Base-by-base conservation (phyloP, 2,888 invertebrate genomes). In the Drosophila subsilvestris region DNA sequence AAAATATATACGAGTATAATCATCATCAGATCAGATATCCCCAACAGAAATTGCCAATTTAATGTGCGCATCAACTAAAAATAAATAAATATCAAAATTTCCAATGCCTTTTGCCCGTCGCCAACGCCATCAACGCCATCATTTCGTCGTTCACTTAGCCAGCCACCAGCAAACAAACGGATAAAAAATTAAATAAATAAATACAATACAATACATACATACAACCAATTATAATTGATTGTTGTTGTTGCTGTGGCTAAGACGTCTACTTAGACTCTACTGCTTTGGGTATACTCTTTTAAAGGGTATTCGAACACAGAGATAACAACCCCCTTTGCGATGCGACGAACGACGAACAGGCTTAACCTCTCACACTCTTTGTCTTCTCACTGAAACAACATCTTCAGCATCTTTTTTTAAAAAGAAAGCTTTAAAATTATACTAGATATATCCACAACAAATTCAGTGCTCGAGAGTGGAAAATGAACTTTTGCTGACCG, bases 1-100 rank as follows among this genome's bases (percentile, higher is more conserved):
- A 37, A 37, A 37, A 37, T 14, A 14, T 37, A 14, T 37, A 37
- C 37, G 37, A 37, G 37, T 73, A 57, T 73, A 58, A 65, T 73
- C 65, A 59, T 32, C 25, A 32, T 57, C 27, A 17, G 59, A 68
- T 53, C 71, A 53, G 71, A 70, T 70, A 68, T 70, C 68, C 37
- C 37, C 60, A 32, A 49, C 62, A 62, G 67, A 79, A 75, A 71
- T 62, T 69, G 63, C 42, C 78, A 60, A 72, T 78, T 87, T 78
- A 74, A 87, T 82, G 82, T 57, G 79, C 88, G 68, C 88, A 85
- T 79, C 69, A 65, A 82, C 77, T 87, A 82, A 79, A 87, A 85
- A 82, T 83, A 83, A 81, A 81, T 78, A 69, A 70, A 71, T 73
- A 69, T 60, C 61, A 69, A 76, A 77, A 54, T 25, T 61, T 65